A percentile compares a stretch with the other conserved stretches of the same genome.
Conservation (phyloP, 2,113 vertebrate genomes). For the Engystomops pustulosus region DNA sequence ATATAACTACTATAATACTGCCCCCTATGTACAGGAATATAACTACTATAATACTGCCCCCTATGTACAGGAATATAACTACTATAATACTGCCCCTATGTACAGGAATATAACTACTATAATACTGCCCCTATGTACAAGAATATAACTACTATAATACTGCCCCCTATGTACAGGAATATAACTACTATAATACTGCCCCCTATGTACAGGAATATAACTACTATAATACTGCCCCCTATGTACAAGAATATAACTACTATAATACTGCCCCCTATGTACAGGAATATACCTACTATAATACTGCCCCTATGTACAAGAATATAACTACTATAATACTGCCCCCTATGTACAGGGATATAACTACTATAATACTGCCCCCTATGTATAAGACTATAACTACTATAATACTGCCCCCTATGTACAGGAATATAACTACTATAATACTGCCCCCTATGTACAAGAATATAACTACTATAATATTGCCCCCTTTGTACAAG, state of each 20-base stretch:
- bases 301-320: background rate
- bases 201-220: background rate
- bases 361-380: background rate
- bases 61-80: conserved; percentile 9
- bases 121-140: background rate
- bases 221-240: background rate
- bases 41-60: too few relatives aligned
- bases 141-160: conserved; percentile 15
- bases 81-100: conserved; percentile 1
- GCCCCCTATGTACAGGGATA: background rate
- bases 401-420: background rate
- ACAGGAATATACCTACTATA: too few relatives aligned
- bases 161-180: background rate
- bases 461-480: too few relatives aligned
- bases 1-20: too few relatives aligned
- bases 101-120: conserved; percentile 19
- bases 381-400: background rate
- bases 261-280: too few relatives aligned
- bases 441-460: conserved; percentile 11
- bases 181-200: conserved; percentile 8
- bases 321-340: background rate
- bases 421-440: background rate
- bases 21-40: too few relatives aligned
- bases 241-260: too few relatives aligned
- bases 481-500: too few relatives aligned